Evolutionary conservation across 2,113 vertebrate species (phyloP).

Genomic region (Pionites leucogaster): DNA sequence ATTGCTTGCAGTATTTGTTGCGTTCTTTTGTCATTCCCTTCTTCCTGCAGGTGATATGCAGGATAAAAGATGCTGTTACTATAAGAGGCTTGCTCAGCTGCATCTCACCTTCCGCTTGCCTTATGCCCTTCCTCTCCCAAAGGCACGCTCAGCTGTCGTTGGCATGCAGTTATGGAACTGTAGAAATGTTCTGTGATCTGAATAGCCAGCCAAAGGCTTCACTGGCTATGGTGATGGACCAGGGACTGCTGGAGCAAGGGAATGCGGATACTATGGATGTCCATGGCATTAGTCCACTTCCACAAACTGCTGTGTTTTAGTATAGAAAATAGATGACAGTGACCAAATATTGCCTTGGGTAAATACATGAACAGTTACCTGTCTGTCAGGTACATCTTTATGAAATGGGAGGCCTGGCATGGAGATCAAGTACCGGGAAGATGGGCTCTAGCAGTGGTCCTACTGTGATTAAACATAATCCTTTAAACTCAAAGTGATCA

Average conservation of each 20-base stretch:
- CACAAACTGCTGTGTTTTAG: not conserved
- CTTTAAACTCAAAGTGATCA: not conserved
- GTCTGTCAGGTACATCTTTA: not conserved
- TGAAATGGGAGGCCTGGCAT: not conserved
- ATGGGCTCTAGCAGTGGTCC: not conserved
- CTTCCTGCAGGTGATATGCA: not conserved
- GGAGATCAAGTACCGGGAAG: not conserved
- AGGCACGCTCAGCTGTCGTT: not conserved
- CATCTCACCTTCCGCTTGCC: not conserved
- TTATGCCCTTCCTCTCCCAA: not conserved
- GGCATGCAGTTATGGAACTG: accelerated
- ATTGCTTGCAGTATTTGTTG: not conserved
- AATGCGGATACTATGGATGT: not conserved
- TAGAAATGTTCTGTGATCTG: not conserved
- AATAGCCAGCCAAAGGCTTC: not conserved
- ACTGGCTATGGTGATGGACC: not conserved
- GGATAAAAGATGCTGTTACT: not conserved
- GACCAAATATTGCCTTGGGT: not conserved
- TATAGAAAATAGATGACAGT: not conserved
- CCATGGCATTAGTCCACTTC: accelerated
- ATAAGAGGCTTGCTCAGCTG: not conserved
- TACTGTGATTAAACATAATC: not conserved
- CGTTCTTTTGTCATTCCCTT: not conserved
- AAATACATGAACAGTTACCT: not conserved
- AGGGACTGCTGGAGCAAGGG: not conserved